Base-by-base conservation (phyloP, 2,888 invertebrate genomes). In the Dorcus hopei region DNA sequence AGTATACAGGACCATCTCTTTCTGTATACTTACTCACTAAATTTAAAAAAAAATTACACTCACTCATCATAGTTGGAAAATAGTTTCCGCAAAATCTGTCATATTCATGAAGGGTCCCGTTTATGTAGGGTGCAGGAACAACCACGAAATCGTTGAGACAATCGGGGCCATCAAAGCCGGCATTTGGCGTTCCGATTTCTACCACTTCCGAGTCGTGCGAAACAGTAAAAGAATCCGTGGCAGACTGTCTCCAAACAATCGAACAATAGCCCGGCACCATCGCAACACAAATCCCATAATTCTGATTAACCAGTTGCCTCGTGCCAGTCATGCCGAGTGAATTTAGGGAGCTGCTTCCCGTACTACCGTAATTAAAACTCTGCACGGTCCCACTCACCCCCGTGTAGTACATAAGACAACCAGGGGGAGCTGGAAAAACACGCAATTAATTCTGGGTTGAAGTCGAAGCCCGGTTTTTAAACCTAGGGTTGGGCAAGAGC, bases 21-120 rank as follows among this genome's bases (percentile, higher is more conserved):
- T 14, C 14, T 14, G 14, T 14, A 14, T 14, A 14, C 14, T 14
- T 14, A 14, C 14, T 14, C n/a, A n/a, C n/a, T n/a, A n/a, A 14
- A 14, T 1, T 14, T 14, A 14, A 14, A 14, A 14, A 14, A 3
- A 19, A 3, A 19, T 2, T 7, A 33, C 59, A 80, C 85, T 81
- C 77, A 84, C 89, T 83, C 45, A 83, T 84, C 48, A 88, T 86
- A 2, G 86, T 72, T 2, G 84, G 80, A 66, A 92, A 85, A 3
- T 86, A 88, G 58, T 88, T 80, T 0, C 91, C 91, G 71, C 92
- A 92, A 78, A 90, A 91, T 45, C 91, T 81, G 70, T 92, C 91
- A 2, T 82, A 81, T 59, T 81, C 79, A 19, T 74, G 55, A 43
- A 70, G 61, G 48, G 81, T 81, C 9, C 80, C 81, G 43, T 68